Conservation (phyloP, 2,888 invertebrate genomes). For the Carpatolechia fugitivella region DNA sequence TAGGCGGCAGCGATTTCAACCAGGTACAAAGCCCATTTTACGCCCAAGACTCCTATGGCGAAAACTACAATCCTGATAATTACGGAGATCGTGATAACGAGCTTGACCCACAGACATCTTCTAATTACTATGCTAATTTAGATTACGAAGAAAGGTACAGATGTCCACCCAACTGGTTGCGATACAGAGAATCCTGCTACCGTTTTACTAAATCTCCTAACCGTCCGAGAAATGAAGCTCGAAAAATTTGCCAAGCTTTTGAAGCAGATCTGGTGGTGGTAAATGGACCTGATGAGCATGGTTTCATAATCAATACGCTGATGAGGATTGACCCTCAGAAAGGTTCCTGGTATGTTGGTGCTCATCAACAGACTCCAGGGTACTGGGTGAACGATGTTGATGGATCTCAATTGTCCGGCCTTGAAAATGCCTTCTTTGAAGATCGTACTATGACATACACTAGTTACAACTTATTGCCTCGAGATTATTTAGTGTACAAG, state of each 20-base stretch:
- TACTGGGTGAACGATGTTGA: slow-evolving; percentile 92
- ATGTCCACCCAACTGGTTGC: slow-evolving; percentile 94
- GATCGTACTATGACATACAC: slow-evolving; percentile 66
- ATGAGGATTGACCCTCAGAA: slow-evolving; percentile 91
- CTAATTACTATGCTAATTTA: slow-evolving; percentile 62
- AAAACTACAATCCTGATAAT: slow-evolving; percentile 27
- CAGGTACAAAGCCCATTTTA: slow-evolving; percentile 66
- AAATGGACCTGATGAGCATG: slow-evolving; percentile 91
- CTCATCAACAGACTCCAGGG: slow-evolving; percentile 85
- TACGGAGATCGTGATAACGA: slow-evolving; percentile 37
- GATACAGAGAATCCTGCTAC: slow-evolving; percentile 90
- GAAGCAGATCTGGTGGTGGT: slow-evolving; percentile 90
- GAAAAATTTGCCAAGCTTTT: slow-evolving; percentile 90
- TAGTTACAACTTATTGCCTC: slow-evolving; percentile 75
- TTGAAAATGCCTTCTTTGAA: slow-evolving; percentile 91
- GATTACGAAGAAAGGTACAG: slow-evolving; percentile 67
- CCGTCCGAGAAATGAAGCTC: slow-evolving; percentile 88
- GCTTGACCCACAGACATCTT: slow-evolving; percentile 60
- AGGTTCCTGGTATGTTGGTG: slow-evolving; percentile 92
- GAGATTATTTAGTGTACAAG: slow-evolving; percentile 89
- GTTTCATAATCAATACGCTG: slow-evolving; percentile 90
- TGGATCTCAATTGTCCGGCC: slow-evolving; percentile 85
- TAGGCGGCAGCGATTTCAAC: slow-evolving; percentile 57
- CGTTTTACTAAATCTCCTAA: slow-evolving; percentile 93
- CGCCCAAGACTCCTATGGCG: slow-evolving; percentile 46